Conservation (phyloP, 1,140 invertebrate genomes). For the Gonatopus flavifemur region DNA sequence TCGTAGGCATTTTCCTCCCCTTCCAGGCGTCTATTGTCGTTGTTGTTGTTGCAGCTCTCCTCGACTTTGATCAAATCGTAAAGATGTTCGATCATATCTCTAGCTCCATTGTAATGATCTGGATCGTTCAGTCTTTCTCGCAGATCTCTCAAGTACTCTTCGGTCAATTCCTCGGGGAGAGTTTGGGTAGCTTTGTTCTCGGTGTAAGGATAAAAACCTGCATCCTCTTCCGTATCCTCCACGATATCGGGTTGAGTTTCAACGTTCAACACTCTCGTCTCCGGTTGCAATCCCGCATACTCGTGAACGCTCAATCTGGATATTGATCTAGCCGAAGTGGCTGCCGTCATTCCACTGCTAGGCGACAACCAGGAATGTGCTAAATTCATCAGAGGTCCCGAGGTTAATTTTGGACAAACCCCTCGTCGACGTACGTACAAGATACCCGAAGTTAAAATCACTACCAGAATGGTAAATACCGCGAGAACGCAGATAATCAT, state of each 20-base stretch:
- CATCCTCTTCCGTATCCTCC: constrained; percentile 41
- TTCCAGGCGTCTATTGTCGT: constrained; percentile 46
- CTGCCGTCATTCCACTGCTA: constrained; percentile 50
- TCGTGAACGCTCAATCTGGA: constrained; percentile 66
- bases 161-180: constrained; percentile 72
- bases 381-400: constrained; percentile 42
- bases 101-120: constrained; percentile 71
- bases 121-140: constrained; percentile 72
- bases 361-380: constrained; percentile 46
- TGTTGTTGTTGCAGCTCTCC: constrained; percentile 69
- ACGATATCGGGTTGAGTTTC: constrained; percentile 35
- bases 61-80: constrained; percentile 78
- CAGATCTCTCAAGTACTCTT: constrained; percentile 70
- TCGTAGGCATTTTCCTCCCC: constrained; percentile 70
- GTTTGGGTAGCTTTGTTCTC: constrained; percentile 73
- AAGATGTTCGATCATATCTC: constrained; percentile 76
- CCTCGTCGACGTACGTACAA: constrained; percentile 61
- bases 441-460: constrained; percentile 57
- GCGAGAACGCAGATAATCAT: constrained; percentile 58
- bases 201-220: constrained; percentile 55
- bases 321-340: constrained; percentile 62
- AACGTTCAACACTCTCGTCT: constrained; percentile 46
- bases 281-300: constrained; percentile 63
- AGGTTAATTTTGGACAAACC: constrained; percentile 55
- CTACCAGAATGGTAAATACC: constrained; percentile 54